A percentile compares a stretch with the other conserved stretches of the same genome.
Conservation (phyloP, 2,797 vertebrate genomes). For the Silurus aristotelis region DNA sequence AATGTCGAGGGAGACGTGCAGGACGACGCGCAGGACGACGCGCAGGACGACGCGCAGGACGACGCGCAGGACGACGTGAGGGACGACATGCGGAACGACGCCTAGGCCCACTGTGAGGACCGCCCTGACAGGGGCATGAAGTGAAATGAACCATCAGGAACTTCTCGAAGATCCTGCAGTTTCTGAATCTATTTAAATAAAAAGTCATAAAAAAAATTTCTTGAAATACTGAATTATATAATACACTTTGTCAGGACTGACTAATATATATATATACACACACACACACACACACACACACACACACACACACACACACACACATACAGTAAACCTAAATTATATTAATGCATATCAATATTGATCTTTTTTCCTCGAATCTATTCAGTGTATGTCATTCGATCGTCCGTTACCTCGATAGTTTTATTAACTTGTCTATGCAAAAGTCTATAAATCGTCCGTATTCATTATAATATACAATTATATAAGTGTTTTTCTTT, state of each 20-base stretch:
- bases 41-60: too few species aligned
- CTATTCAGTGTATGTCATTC: neutral
- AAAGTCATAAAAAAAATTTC: neutral
- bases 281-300: too few species aligned
- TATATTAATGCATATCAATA: neutral
- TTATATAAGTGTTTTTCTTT: neutral
- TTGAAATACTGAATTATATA: constrained; percentile 31
- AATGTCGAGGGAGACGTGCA: constrained; percentile 67
- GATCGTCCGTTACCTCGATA: constrained; percentile 5
- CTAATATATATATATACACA: neutral
- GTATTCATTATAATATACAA: neutral
- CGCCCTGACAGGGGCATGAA: constrained; percentile 33
- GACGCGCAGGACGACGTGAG: too few species aligned
- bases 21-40: constrained; percentile 17
- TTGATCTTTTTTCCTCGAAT: neutral
- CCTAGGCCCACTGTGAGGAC: constrained; percentile 17
- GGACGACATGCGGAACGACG: too few species aligned
- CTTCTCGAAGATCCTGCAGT: neutral
- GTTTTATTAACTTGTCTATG: neutral
- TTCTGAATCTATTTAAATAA: neutral
- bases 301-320: too few species aligned
- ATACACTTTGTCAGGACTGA: neutral
- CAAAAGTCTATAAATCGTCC: neutral
- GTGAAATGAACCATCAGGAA: neutral
- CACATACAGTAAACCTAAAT: neutral